Percentiles rank a stretch among this genome's conserved stretches.
Evolutionary conservation across 2,113 vertebrate species (phyloP).

Genomic region (Hypocryptadius cinnamomeus): DNA sequence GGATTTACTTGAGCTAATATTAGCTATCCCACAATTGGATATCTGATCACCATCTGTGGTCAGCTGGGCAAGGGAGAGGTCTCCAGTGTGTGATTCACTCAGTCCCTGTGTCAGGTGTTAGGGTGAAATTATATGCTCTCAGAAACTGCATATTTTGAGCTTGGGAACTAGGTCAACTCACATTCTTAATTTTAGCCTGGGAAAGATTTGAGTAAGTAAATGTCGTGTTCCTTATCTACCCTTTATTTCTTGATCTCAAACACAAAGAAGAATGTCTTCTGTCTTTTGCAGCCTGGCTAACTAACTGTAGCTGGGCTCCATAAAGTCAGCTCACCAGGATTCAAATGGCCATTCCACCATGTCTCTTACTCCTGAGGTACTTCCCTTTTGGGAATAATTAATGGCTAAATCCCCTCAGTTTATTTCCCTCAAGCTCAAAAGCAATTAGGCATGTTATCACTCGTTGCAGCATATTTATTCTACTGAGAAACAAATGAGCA

Average conservation of each 20-base stretch:
- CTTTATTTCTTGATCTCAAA: not conserved
- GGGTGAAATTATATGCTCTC: not conserved
- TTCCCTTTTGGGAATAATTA: not conserved
- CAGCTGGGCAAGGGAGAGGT: not conserved
- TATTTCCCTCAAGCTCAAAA: not conserved
- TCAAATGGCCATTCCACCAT: not conserved
- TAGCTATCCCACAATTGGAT: not conserved
- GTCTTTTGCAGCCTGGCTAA: not conserved
- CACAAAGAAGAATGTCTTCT: not conserved
- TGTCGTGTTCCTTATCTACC: not conserved
- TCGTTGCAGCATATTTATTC: not conserved
- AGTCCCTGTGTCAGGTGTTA: not conserved
- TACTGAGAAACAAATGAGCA: not conserved
- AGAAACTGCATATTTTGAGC: not conserved
- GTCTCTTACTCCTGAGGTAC: not conserved
- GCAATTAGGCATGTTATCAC: not conserved
- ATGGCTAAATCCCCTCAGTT: not conserved
- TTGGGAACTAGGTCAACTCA: not conserved
- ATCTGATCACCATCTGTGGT: not conserved
- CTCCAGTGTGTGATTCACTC: not conserved
- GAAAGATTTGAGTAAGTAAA: not conserved
- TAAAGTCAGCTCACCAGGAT: not conserved
- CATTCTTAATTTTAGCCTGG: not conserved
- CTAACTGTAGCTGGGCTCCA: not conserved
- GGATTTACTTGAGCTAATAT: not conserved